Evolutionary conservation across 2,113 vertebrate species (phyloP).

Genomic region (Chloebia gouldiae): DNA sequence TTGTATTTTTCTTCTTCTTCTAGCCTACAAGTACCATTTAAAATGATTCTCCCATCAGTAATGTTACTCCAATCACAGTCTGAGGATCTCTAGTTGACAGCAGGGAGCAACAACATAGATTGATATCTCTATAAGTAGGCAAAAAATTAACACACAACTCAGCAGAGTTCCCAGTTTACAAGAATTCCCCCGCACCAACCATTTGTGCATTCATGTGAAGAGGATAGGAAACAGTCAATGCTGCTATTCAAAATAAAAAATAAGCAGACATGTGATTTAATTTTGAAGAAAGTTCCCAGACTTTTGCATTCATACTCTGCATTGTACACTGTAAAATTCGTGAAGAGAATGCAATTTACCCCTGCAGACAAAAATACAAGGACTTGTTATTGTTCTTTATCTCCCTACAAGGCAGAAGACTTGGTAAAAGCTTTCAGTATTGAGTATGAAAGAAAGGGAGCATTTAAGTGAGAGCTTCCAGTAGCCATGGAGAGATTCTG

Average conservation of each 20-base stretch:
- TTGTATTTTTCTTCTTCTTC: background rate
- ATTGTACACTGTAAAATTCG: background rate
- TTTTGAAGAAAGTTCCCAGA: conserved; percentile 34
- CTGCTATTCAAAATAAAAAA: conserved; percentile 40
- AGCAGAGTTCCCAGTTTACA: background rate
- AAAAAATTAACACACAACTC: background rate
- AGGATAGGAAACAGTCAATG: conserved; percentile 18
- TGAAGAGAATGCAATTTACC: background rate
- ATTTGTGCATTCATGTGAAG: background rate
- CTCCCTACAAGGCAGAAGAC: background rate
- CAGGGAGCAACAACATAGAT: background rate
- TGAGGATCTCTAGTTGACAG: background rate
- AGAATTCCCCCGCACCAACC: background rate
- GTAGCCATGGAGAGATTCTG: background rate
- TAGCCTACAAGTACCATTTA: background rate
- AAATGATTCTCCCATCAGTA: background rate
- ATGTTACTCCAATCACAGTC: background rate
- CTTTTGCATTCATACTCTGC: background rate
- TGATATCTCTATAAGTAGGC: background rate
- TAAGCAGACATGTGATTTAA: conserved; percentile 26
- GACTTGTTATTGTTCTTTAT: background rate
- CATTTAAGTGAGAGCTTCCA: background rate
- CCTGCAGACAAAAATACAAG: background rate
- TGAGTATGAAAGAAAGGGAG: background rate
- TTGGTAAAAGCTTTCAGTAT: background rate